phyloP scores from a whole-genome alignment of 2,888 invertebrate genomes.

The Pantelozetes paolii region DNA sequence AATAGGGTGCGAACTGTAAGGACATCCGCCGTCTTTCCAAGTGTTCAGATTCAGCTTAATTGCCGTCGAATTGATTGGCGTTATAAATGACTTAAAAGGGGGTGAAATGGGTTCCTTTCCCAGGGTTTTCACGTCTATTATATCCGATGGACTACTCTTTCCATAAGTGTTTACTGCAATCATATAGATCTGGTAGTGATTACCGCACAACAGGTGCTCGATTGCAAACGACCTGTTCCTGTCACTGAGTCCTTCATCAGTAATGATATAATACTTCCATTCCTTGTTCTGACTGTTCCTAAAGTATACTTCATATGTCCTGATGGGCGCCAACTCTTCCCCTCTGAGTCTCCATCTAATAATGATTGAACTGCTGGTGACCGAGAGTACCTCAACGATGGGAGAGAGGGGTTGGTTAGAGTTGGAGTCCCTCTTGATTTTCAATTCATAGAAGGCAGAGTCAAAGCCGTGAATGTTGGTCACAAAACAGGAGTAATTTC shows the following conservation, averaged over 20 bases:
- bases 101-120: conserved; percentile 47
- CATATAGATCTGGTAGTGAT: conserved; percentile 51
- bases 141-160: conserved; percentile 49
- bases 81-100: conserved; percentile 17
- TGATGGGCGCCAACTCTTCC: neutral
- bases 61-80: conserved; percentile 19
- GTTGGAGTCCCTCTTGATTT: conserved; percentile 66
- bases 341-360: conserved; percentile 15
- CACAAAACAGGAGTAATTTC: conserved; percentile 88
- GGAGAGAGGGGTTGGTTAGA: conserved; percentile 19
- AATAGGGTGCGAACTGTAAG: conserved; percentile 49
- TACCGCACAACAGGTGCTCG: conserved; percentile 50
- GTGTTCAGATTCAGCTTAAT: conserved; percentile 49
- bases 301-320: conserved; percentile 31
- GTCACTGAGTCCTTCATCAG: neutral
- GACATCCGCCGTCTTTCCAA: conserved; percentile 54
- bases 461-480: conserved; percentile 89
- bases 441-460: conserved; percentile 80
- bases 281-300: conserved; percentile 35
- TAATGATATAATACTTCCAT: conserved; percentile 59
- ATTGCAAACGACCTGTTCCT: conserved; percentile 25
- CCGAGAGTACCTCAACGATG: conserved; percentile 1
- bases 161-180: conserved; percentile 51
- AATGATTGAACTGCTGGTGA: conserved; percentile 20
- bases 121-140: conserved; percentile 50